Conservation (phyloP, 2,797 vertebrate genomes). For the Rhynchonycteris naso region DNA sequence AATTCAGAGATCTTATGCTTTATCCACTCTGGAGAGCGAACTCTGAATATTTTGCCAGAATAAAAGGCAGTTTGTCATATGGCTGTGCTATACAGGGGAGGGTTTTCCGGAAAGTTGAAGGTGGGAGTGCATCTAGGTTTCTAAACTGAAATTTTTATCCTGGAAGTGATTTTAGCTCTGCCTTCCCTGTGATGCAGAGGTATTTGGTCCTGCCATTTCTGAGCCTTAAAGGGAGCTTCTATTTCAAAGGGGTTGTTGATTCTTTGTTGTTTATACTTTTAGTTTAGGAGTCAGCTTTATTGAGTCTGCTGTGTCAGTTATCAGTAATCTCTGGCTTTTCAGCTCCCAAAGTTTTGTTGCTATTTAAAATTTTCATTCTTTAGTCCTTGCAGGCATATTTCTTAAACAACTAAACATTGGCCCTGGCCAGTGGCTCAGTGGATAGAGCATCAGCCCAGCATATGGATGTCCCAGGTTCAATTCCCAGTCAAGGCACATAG, state of each 20-base stretch:
- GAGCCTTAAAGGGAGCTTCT: neutral
- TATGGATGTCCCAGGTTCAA: no score
- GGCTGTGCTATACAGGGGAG: neutral
- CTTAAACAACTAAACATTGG: neutral
- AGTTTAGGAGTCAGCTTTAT: neutral
- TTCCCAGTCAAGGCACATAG: no score
- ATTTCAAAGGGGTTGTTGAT: neutral
- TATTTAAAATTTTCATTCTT: slow-evolving; percentile 19
- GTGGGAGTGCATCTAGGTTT: neutral
- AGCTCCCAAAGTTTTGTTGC: neutral
- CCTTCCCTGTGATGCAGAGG: neutral
- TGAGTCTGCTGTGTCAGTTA: neutral
- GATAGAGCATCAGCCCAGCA: no score
- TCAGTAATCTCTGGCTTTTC: neutral
- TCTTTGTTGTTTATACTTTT: neutral
- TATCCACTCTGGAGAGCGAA: neutral
- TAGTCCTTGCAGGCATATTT: neutral
- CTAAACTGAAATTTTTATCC: neutral
- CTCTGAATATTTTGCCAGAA: neutral
- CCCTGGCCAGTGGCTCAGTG: no score
- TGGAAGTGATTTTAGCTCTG: neutral
- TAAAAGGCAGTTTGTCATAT: neutral
- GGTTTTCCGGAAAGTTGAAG: neutral
- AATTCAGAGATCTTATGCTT: neutral
- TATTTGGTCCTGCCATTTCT: neutral